Percentiles rank a stretch among this genome's conserved stretches.
Conservation (phyloP, 2,888 invertebrate genomes). For the Amorpha juglandis region DNA sequence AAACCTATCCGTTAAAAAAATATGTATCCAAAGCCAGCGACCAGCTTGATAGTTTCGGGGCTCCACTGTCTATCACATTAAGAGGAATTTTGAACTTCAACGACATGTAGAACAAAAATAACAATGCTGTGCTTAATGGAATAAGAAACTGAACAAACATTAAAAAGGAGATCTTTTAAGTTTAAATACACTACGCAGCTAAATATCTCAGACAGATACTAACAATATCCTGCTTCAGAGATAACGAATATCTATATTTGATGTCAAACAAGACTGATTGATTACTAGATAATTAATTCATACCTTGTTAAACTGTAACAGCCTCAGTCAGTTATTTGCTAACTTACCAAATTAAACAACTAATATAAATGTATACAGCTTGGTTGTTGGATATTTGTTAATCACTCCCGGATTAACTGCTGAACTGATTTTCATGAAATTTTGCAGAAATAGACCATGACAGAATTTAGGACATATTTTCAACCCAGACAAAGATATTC, state of each 20-base stretch:
- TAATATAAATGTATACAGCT: no score
- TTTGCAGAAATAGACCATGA: no score
- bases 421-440: no score
- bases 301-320: slow-evolving; percentile 17
- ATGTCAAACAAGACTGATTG: slow-evolving; percentile 14
- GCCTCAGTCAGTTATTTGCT: slow-evolving; percentile 4
- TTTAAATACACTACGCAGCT: no score
- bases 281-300: slow-evolving; percentile 16
- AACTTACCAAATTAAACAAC: neutral
- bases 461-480: no score
- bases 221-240: neutral
- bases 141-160: neutral
- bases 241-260: slow-evolving; percentile 15
- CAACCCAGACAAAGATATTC: no score
- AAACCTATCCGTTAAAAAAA: no score
- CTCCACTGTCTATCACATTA: neutral
- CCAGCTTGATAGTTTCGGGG: neutral
- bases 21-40: neutral
- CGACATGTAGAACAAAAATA: neutral
- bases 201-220: no score
- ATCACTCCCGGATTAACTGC: no score
- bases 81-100: neutral
- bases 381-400: no score
- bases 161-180: no score
- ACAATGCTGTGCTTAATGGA: neutral